These are phyloP conservation scores for Tetramorium simillimum DNA, from an alignment of 1,140 invertebrate species.

Conservation along the genomic window DNA sequence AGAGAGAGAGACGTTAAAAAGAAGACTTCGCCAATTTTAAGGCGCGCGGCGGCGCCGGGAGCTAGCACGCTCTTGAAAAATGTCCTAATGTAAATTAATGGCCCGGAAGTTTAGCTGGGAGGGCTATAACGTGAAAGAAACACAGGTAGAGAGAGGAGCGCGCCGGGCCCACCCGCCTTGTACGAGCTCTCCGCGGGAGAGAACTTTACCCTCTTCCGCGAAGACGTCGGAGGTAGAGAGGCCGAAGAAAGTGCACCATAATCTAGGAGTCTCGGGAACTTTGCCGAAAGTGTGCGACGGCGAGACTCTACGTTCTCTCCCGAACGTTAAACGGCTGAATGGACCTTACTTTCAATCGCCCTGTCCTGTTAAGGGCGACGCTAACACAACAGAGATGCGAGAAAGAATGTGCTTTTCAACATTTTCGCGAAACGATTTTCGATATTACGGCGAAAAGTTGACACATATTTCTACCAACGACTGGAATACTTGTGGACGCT, in stretches of 20 bases:
- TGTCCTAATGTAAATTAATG: constrained; percentile 82
- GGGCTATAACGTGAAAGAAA: constrained; percentile 70
- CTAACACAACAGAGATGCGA: not conserved
- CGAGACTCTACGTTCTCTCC: constrained; percentile 65
- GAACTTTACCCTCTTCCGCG: constrained; percentile 63
- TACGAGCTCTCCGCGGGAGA: constrained; percentile 35
- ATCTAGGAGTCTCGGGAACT: constrained; percentile 73
- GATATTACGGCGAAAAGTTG: not conserved
- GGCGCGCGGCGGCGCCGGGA: constrained; percentile 62
- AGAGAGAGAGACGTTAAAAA: constrained; percentile 70
- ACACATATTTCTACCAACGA: not conserved
- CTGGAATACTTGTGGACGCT: not conserved
- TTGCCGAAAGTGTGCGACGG: constrained; percentile 67
- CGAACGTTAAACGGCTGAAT: constrained; percentile 70
- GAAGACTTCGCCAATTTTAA: constrained; percentile 73
- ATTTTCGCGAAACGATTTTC: not conserved
- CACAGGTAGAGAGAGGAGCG: constrained; percentile 63
- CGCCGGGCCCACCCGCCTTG: too few species aligned
- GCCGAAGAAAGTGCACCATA: constrained; percentile 68
- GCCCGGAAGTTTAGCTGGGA: constrained; percentile 77
- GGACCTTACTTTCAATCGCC: constrained; percentile 69
- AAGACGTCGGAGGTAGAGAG: constrained; percentile 3
- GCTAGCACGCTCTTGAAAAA: constrained; percentile 76
- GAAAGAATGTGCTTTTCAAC: not conserved
- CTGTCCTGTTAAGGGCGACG: constrained; percentile 31